A percentile compares a stretch with the other conserved stretches of the same genome.
These are phyloP conservation scores for Glossosoma conforme DNA, from an alignment of 1,140 invertebrate genomes.

Conservation along the genomic window DNA sequence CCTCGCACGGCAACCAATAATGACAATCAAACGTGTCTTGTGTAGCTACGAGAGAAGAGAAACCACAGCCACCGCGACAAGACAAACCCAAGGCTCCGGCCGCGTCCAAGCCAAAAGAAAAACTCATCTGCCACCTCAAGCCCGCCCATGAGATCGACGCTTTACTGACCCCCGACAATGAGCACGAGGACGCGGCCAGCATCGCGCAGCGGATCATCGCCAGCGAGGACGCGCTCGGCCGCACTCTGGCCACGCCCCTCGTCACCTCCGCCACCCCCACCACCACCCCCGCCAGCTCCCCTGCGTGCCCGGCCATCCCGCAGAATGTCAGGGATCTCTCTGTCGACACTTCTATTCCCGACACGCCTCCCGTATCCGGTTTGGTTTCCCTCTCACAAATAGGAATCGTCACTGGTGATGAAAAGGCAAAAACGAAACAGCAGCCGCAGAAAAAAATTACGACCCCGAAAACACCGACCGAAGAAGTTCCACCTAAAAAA, in stretches of 20 bases:
- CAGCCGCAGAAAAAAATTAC: conserved; percentile 6
- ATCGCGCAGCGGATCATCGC: conserved; percentile 47
- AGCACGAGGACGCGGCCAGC: conserved; percentile 45
- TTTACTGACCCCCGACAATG: conserved; percentile 46
- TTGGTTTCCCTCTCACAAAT: conserved; percentile 43
- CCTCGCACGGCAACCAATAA: conserved; percentile 29
- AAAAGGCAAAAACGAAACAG: conserved; percentile 9
- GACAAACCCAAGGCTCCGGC: conserved; percentile 23
- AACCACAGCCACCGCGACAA: conserved; percentile 26
- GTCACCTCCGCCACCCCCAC: conserved; percentile 37
- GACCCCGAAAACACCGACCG: not conserved
- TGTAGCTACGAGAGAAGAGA: conserved; percentile 45
- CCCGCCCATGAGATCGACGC: conserved; percentile 20
- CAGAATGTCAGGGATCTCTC: conserved; percentile 32
- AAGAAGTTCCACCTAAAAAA: conserved; percentile 1
- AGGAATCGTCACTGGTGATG: conserved; percentile 35
- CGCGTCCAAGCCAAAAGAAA: conserved; percentile 29
- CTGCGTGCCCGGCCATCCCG: conserved; percentile 23
- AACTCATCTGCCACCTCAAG: conserved; percentile 29
- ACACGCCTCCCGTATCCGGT: conserved; percentile 37
- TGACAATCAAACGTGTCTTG: conserved; percentile 46
- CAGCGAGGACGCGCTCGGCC: conserved; percentile 41
- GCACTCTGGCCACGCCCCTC: conserved; percentile 35
- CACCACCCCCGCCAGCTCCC: conserved; percentile 24
- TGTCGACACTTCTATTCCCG: conserved; percentile 38